These are phyloP conservation scores for Catharus minimus DNA, from an alignment of 2,113 vertebrate genomes.

Conservation along the genomic window DNA sequence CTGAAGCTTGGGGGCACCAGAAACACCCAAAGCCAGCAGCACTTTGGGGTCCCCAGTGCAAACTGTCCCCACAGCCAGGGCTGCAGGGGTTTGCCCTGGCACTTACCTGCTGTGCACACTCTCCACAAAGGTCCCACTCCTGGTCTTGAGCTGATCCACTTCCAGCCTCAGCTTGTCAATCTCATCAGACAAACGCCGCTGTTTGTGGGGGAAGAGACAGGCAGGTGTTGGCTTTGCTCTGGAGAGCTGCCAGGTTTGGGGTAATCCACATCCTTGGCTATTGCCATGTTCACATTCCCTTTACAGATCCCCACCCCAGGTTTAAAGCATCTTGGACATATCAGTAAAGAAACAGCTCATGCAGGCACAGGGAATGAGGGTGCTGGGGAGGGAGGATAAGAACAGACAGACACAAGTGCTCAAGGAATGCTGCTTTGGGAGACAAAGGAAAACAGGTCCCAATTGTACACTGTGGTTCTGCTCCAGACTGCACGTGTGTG, in stretches of 20 bases:
- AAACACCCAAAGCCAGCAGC: background rate
- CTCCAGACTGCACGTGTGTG: rapidly evolving
- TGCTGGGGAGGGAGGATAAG: background rate
- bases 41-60: background rate
- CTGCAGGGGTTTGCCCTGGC: background rate
- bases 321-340: background rate
- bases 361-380: background rate
- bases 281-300: background rate
- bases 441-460: background rate
- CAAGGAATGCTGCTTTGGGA: background rate
- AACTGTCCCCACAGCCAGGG: rapidly evolving
- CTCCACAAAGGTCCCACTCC: conserved; percentile 87
- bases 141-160: conserved; percentile 92
- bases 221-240: background rate
- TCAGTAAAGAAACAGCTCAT: background rate
- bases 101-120: conserved; percentile 85
- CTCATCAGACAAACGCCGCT: conserved; percentile 93
- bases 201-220: background rate
- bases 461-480: background rate
- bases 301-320: background rate
- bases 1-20: background rate
- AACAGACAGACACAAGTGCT: background rate
- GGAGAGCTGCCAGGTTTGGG: background rate
- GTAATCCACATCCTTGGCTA: background rate
- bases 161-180: conserved; percentile 93